phyloP scores from a whole-genome alignment of 2,113 vertebrate genomes.

The Perccottus glenii region DNA sequence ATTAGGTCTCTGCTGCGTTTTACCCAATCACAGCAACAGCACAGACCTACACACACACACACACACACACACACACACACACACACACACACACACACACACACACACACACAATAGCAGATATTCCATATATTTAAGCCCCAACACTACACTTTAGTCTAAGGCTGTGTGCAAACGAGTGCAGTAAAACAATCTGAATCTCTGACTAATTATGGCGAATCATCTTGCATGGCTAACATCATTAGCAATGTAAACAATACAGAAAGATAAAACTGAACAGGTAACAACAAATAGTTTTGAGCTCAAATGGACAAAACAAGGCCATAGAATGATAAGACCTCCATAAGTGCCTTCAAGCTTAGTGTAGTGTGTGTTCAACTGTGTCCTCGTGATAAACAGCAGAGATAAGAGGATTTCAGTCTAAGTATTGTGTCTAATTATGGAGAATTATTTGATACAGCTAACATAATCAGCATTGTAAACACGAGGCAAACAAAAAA shows the following conservation, averaged over 20 bases:
- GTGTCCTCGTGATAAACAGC: conserved; percentile 52
- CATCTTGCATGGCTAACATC: conserved; percentile 47
- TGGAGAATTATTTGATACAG: conserved; percentile 65
- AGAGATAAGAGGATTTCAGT: conserved; percentile 58
- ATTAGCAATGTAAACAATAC: conserved; percentile 51
- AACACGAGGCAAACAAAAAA: conserved; percentile 64
- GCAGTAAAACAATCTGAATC: conserved; percentile 24
- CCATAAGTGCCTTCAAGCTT: conserved; percentile 29
- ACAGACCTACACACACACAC: conserved; percentile 5
- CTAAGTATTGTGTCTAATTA: conserved; percentile 64
- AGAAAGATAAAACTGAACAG: conserved; percentile 29
- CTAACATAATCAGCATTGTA: conserved; percentile 69
- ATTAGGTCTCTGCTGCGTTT: conserved; percentile 45
- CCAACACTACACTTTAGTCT: not conserved
- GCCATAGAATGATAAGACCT: conserved; percentile 21
- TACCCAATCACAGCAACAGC: conserved; percentile 13
- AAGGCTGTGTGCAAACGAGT: no score
- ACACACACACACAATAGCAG: not conserved
- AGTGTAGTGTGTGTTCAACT: conserved; percentile 13
- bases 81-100: conserved; percentile 7
- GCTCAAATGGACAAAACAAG: conserved; percentile 8
- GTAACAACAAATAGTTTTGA: conserved; percentile 16
- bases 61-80: not conserved
- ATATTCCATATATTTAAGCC: not conserved
- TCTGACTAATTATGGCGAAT: conserved; percentile 34